These are phyloP conservation scores for Cataglyphis hispanica DNA, from an alignment of 1,140 invertebrate genomes.

Conservation along the genomic window DNA sequence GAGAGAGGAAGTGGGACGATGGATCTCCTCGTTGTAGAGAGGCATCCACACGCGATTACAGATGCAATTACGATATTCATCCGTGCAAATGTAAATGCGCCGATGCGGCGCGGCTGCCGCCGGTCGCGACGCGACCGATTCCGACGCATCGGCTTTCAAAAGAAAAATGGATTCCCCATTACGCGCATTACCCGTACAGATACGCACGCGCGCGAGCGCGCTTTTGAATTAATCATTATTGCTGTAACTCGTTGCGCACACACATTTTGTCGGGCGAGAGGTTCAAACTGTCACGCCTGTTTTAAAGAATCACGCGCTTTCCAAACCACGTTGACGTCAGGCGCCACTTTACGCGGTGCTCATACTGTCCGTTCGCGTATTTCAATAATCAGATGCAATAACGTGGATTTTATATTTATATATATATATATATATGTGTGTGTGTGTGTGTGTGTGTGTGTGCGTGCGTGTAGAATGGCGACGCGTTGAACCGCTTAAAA, in stretches of 20 bases:
- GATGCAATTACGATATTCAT: constrained; percentile 68
- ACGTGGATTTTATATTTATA: constrained; percentile 24
- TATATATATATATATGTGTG: no score
- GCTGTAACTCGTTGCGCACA: constrained; percentile 27
- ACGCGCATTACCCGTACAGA: not conserved
- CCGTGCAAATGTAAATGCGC: constrained; percentile 68
- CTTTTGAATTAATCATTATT: constrained; percentile 62
- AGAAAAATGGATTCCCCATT: constrained; percentile 54
- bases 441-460: not conserved
- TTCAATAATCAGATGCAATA: constrained; percentile 44
- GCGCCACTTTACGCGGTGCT: constrained; percentile 21
- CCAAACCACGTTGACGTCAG: not conserved
- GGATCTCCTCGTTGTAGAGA: not conserved
- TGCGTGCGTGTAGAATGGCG: not conserved
- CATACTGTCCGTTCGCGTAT: not conserved
- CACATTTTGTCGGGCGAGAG: constrained; percentile 7
- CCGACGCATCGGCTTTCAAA: constrained; percentile 39
- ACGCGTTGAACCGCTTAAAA: constrained; percentile 31
- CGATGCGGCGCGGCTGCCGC: not conserved
- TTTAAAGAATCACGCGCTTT: constrained; percentile 48
- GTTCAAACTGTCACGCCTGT: constrained; percentile 36
- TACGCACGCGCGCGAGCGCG: not conserved
- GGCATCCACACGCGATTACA: constrained; percentile 44
- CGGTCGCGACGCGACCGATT: constrained; percentile 3
- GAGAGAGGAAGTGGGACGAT: no score